These are phyloP conservation scores for Albula glossodonta DNA, from an alignment of 2,113 vertebrate genomes.

Conservation along the genomic window DNA sequence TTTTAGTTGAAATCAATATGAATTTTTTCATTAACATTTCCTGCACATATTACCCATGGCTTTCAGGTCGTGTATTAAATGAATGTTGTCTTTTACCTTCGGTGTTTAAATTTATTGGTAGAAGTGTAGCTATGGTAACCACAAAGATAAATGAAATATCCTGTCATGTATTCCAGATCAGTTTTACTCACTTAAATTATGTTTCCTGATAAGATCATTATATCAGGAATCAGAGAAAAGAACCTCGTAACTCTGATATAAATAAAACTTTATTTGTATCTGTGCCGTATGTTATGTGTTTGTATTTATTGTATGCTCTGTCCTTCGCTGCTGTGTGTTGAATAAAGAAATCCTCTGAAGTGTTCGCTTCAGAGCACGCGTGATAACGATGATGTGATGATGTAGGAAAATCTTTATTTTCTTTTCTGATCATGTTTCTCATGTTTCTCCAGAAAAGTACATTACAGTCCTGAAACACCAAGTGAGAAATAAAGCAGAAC, in stretches of 20 bases:
- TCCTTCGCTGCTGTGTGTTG: constrained; percentile 3
- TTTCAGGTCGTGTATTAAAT: constrained; percentile 24
- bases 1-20: constrained; percentile 49
- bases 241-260: constrained; percentile 39
- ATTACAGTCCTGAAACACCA: not conserved
- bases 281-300: constrained; percentile 12
- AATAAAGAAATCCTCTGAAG: not conserved
- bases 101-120: constrained; percentile 18
- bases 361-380: not conserved
- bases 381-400: not conserved
- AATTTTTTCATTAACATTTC: constrained; percentile 27
- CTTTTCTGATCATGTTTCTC: not conserved
- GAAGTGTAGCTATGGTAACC: not conserved
- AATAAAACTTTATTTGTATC: constrained; percentile 15
- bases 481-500: no score
- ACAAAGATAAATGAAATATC: not conserved
- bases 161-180: constrained; percentile 13
- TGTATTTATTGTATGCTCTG: constrained; percentile 43
- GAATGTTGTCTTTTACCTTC: constrained; percentile 29
- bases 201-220: constrained; percentile 19
- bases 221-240: constrained; percentile 24
- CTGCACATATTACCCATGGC: constrained; percentile 34
- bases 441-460: not conserved
- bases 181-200: constrained; percentile 27
- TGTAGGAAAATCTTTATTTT: not conserved